A percentile compares a stretch with the other conserved stretches of the same genome.
Conservation (phyloP, 2,113 vertebrate species). For the Gobio gobio region DNA sequence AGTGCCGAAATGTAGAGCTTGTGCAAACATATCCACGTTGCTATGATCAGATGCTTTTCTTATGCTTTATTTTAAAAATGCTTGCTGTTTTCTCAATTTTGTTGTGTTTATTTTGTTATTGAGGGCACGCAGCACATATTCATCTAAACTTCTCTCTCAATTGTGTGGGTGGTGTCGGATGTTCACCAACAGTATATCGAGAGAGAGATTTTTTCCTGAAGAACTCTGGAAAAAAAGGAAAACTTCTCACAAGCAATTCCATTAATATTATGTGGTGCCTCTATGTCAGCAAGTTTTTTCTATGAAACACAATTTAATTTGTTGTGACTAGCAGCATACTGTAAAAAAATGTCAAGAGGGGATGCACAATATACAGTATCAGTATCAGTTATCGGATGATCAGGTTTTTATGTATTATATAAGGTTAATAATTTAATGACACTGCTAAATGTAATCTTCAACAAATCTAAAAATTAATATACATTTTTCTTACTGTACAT, state of each 20-base stretch:
- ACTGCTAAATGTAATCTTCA: background rate
- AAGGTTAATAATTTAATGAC: background rate
- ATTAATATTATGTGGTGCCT: background rate
- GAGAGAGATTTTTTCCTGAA: no score
- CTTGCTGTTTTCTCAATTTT: no score
- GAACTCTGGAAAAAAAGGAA: background rate
- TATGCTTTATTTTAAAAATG: no score
- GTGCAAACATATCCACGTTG: no score
- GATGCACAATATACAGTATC: background rate
- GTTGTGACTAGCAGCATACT: background rate
- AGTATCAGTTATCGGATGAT: background rate
- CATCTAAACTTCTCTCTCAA: no score
- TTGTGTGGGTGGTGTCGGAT: no score
- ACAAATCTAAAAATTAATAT: background rate
- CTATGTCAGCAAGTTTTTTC: background rate
- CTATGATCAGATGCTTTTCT: no score
- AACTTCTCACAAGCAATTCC: background rate
- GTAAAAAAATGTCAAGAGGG: background rate
- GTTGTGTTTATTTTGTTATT: no score
- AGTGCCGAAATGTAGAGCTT: no score
- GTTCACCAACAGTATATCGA: no score
- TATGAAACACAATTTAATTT: background rate
- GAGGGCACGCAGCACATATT: no score
- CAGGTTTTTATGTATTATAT: background rate
- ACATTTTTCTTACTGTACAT: background rate